Evolutionary conservation across 2,888 invertebrate species (phyloP).

Genomic region (Rhagonycha fulva): DNA sequence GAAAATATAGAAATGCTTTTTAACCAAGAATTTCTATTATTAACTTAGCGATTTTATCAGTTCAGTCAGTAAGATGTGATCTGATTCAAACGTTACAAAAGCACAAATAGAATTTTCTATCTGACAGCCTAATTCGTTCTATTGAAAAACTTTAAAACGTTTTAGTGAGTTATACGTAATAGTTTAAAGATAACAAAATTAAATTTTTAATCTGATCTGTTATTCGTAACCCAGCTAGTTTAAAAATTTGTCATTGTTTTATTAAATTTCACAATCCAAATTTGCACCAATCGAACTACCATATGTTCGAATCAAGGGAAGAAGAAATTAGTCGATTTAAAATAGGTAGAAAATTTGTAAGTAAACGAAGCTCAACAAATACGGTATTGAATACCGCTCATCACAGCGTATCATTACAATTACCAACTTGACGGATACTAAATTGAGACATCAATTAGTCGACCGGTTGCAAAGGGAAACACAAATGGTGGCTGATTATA

Average conservation of each 20-base stretch:
- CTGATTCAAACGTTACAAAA: constrained; percentile 1
- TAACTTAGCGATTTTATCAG: background rate
- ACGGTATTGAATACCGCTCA: constrained; percentile 37
- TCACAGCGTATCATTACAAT: constrained; percentile 43
- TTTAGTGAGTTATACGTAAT: background rate
- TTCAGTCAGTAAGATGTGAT: constrained; percentile 1
- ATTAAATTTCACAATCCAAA: background rate
- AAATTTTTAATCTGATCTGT: constrained; percentile 2
- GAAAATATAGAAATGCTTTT: background rate
- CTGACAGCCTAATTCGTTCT: constrained; percentile 3
- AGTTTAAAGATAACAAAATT: constrained; percentile 3
- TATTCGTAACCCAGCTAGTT: background rate
- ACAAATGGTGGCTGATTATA: constrained; percentile 42
- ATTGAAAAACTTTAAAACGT: background rate
- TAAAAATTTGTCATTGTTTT: background rate
- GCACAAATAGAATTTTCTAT: constrained; percentile 2
- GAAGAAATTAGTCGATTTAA: background rate
- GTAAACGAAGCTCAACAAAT: constrained; percentile 15
- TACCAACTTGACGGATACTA: constrained; percentile 40
- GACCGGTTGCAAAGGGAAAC: constrained; percentile 33
- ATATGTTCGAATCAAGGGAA: background rate
- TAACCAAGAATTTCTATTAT: constrained; percentile 1
- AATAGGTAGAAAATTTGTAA: background rate
- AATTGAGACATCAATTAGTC: constrained; percentile 43
- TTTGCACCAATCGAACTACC: background rate